A percentile compares a stretch with the other conserved stretches of the same genome.
Conservation (phyloP, 2,113 vertebrate genomes). For the Rhabdomys dilectus region DNA sequence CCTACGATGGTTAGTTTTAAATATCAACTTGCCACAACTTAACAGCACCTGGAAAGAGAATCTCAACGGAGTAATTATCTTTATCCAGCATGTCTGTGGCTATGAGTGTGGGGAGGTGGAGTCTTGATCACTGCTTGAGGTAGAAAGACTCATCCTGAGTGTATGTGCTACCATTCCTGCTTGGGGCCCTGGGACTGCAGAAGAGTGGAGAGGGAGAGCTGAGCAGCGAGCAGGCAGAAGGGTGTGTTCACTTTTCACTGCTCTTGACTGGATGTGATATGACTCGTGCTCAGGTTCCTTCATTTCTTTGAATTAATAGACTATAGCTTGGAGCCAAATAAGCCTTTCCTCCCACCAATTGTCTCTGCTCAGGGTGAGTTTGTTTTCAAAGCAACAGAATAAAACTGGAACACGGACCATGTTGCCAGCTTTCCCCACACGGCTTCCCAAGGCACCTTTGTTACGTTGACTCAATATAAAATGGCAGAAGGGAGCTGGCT, state of each 20-base stretch:
- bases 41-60: not conserved
- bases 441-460: not conserved
- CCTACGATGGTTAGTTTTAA: not conserved
- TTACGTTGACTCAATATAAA: not conserved
- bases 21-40: not conserved
- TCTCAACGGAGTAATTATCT: not conserved
- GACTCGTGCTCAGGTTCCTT: too few relatives aligned
- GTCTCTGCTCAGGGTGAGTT: not conserved
- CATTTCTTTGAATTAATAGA: not conserved
- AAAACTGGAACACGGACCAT: not conserved
- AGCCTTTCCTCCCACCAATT: not conserved
- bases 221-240: not conserved
- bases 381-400: not conserved
- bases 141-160: not conserved
- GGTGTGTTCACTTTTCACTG: not conserved
- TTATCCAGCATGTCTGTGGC: not conserved
- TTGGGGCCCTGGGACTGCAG: not conserved
- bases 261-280: not conserved
- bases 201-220: not conserved
- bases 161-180: not conserved
- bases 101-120: not conserved
- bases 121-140: not conserved
- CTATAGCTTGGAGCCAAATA: not conserved
- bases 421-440: not conserved
- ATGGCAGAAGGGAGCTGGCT: not conserved